Evolutionary conservation across 2,888 invertebrate genomes (phyloP).

Genomic region (Galerucella calmariensis): DNA sequence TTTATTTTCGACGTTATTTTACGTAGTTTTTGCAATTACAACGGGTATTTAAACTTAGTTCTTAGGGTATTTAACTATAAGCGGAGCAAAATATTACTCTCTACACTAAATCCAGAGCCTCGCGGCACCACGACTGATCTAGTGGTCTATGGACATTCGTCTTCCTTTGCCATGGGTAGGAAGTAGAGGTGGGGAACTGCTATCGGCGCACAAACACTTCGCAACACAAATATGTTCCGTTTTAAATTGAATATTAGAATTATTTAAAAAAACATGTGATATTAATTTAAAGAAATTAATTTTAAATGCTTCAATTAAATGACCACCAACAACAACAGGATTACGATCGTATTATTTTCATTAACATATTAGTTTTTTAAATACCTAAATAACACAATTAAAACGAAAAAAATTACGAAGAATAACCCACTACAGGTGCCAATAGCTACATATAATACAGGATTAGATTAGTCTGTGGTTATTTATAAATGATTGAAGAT

Average conservation of each 20-base stretch:
- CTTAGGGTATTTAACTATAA: constrained; percentile 33
- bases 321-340: no score
- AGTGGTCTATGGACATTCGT: constrained; percentile 41
- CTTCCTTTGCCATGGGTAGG: constrained; percentile 38
- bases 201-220: constrained; percentile 12
- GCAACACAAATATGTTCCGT: background rate
- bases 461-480: no score
- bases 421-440: no score
- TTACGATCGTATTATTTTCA: no score
- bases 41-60: constrained; percentile 41
- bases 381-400: no score
- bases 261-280: background rate
- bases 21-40: constrained; percentile 38
- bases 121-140: constrained; percentile 60
- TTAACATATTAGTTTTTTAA: no score
- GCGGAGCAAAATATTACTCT: constrained; percentile 32
- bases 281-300: no score
- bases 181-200: constrained; percentile 25
- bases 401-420: no score
- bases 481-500: no score
- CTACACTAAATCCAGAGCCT: constrained; percentile 50
- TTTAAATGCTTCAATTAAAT: no score
- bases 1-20: constrained; percentile 25
- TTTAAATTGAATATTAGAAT: background rate
- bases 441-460: no score